Evolutionary conservation across 2,113 vertebrate genomes (phyloP), one percentile per base, ranked within the genome.

Genomic region (Engystomops pustulosus): DNA sequence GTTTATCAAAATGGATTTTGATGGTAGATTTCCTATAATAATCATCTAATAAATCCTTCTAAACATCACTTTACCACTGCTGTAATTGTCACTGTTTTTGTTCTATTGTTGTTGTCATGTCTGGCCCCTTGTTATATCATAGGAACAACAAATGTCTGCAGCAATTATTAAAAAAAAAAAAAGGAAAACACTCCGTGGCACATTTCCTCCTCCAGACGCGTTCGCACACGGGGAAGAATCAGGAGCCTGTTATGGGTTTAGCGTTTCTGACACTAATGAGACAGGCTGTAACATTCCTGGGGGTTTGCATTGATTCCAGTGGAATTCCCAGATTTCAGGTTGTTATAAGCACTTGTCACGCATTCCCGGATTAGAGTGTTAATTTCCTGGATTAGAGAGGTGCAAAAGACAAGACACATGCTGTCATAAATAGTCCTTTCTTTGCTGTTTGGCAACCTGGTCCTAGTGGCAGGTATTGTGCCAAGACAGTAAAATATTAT

Each of bases 311-410:
- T 6, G 11, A 81, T 81, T 81, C 34, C 79, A 38, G 41, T 15
- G 10, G 25, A 25, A 81, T 81, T 81, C 79, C 65, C 30, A 81
- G 23, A 81, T 69, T 68, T 81, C 18, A 32, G 62, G 79, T 60
- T 53, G 30, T 17, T 53, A 14, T 36, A 51, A 36, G 65, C 79
- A 70, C 79, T 81, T 80, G 79, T 47, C 62, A 53, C 62, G 27
- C 79, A 70, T 69, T 81, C 79, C 36, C n/a, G 32, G 53, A 69
- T 70, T 67, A 62, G 49, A 77, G 45, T 81, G 79, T 67, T 81
- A 36, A 68, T 69, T 81, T 81, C 65, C 79, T 32, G 65, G 62
- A 81, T 81, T 81, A 81, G n/a, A 62, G 79, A 49, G 65, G 79
- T 81, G 62, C 44, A 69, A 49, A 32, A 81, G 74, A 77, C 49